Conservation (phyloP, 2,113 vertebrate species). For the Dromiciops gliroides region DNA sequence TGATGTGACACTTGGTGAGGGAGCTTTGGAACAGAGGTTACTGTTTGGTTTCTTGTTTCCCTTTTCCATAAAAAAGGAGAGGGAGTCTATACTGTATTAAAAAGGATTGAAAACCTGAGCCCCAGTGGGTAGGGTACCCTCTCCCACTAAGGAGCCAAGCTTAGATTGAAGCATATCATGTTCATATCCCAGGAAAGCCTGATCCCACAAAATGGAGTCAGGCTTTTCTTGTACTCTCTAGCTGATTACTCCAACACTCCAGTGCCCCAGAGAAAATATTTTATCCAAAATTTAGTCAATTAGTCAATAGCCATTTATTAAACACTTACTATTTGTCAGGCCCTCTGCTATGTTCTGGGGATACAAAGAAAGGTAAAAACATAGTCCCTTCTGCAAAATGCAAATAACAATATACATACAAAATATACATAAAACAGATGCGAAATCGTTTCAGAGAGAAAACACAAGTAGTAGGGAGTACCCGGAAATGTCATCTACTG, state of each 20-base stretch:
- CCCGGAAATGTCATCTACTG: too few species aligned
- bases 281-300: not conserved
- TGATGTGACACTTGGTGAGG: not conserved
- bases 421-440: too few species aligned
- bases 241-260: too few species aligned
- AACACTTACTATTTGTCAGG: too few species aligned
- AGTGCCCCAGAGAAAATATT: not conserved
- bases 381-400: too few species aligned
- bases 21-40: not conserved
- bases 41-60: not conserved
- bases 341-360: too few species aligned
- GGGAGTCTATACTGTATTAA: not conserved
- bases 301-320: too few species aligned
- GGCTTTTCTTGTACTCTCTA: too few species aligned
- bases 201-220: not conserved
- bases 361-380: too few species aligned
- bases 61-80: not conserved
- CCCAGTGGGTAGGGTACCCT: not conserved
- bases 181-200: not conserved
- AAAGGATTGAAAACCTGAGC: not conserved
- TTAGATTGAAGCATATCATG: not conserved
- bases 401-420: too few species aligned
- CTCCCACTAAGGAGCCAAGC: not conserved
- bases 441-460: too few species aligned
- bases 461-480: too few species aligned